A percentile compares a stretch with the other conserved stretches of the same genome.
These are phyloP conservation scores for Actinia equina DNA, from an alignment of 64 coral and sea anemone genomes.

Conservation along the genomic window DNA sequence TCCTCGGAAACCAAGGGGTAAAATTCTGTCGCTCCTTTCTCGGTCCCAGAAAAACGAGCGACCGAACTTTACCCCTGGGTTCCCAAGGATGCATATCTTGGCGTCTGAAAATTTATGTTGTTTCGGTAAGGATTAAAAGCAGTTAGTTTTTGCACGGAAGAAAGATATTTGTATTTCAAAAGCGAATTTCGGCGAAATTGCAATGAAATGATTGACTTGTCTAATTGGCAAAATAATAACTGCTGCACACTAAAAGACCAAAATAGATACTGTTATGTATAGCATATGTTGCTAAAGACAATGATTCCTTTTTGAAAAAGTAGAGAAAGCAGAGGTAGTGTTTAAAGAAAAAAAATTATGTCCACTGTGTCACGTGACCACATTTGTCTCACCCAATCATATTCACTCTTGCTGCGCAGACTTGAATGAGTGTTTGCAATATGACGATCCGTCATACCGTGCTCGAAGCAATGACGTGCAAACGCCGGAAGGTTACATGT, in stretches of 20 bases:
- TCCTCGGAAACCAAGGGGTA: too few relatives aligned
- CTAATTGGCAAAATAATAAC: neutral
- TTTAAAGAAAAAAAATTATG: neutral
- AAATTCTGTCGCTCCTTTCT: too few relatives aligned
- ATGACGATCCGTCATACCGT: conserved; percentile 22
- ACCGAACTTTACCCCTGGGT: neutral
- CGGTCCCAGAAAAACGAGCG: too few relatives aligned
- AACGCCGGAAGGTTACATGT: conserved; percentile 18
- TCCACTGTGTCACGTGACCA: conserved; percentile 7
- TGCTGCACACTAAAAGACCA: neutral
- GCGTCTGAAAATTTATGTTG: neutral
- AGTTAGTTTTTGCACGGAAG: neutral
- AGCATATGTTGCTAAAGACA: neutral
- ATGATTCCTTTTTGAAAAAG: neutral
- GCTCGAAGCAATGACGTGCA: conserved; percentile 50
- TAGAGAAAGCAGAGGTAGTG: neutral
- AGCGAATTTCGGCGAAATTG: too few relatives aligned
- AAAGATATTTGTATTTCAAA: too few relatives aligned
- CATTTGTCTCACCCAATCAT: neutral
- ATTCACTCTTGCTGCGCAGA: conserved; percentile 49
- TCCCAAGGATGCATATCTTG: neutral
- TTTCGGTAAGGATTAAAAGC: neutral
- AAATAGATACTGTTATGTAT: neutral
- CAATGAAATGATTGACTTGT: too few relatives aligned
- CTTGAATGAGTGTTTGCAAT: conserved; percentile 69